Evolutionary conservation across 2,797 vertebrate species (phyloP), one percentile per base, ranked within the genome.

Genomic region (Myiotriccus ornatus): DNA sequence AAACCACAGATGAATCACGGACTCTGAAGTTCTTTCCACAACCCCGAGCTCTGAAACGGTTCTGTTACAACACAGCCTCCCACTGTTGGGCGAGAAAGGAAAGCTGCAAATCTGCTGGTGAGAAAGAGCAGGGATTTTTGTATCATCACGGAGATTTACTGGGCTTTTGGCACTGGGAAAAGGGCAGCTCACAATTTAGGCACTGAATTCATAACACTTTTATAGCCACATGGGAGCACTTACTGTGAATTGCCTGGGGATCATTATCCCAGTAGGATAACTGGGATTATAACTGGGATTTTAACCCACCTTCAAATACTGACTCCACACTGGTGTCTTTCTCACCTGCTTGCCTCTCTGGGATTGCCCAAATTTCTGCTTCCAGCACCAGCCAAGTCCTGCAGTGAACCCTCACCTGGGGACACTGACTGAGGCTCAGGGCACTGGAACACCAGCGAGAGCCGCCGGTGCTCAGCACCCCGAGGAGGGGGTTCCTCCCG

Each of bases 301-400:
- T 46, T 23, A 73, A 71, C 18, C n/a, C 25, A 18, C 59, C 27
- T 25, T 56, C 74, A 41, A 23, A 23, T 47, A 71, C 81, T 89
- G 73, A 75, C 85, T 89, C 65, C 32, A 14, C 89, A 10, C 89
- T 77, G 43, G 41, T 37, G 69, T 47, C 79, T 44, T 34, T 69
- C 91, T 90, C 78, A 91, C 90, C 91, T 90, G 84, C 83, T 91
- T 92, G 73, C 69, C 87, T 79, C 67, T 65, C 73, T 27, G 20
- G 22, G 35, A 13, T 16, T 44, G 43, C 25, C 64, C 44, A 49
- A 3, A 59, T 27, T 50, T 52, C 44, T 21, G n/a, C 53, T 41
- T 70, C 59, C 59, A 39, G 21, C 6, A 37, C 22, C 60, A 63
- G 62, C 43, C 55, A n/a, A n/a, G 62, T 25, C 41, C 41, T 17